phyloP scores from a whole-genome alignment of 2,888 invertebrate genomes.

The Agapostemon virescens region DNA sequence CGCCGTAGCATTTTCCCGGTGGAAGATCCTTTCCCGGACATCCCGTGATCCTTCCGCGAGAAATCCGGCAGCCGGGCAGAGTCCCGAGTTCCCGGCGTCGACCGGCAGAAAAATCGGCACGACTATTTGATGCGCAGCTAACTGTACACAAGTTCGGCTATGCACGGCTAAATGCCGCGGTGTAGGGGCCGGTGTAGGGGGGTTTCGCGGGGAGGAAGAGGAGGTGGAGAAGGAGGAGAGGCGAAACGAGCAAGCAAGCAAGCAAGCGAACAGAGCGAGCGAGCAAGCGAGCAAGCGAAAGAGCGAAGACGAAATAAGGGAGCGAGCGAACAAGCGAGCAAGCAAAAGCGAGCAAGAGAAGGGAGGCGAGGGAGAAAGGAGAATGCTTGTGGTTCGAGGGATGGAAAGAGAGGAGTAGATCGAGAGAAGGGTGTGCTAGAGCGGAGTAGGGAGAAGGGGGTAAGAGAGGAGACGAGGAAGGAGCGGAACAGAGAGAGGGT shows the following conservation, averaged over 20 bases:
- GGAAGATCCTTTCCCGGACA: background rate
- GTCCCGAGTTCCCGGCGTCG: conserved; percentile 7
- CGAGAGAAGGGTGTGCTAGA: conserved; percentile 49
- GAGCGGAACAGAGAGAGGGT: conserved; percentile 46
- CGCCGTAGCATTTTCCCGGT: background rate
- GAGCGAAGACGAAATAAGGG: conserved; percentile 46
- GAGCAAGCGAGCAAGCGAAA: conserved; percentile 48
- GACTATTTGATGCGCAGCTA: conserved; percentile 74
- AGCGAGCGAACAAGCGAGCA: background rate
- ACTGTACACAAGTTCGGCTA: conserved; percentile 78
- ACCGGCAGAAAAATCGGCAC: conserved; percentile 68
- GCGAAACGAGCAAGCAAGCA: conserved; percentile 2
- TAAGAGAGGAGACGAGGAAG: conserved; percentile 41
- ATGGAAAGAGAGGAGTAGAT: conserved; percentile 32
- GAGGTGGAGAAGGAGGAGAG: background rate
- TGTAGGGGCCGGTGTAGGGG: conserved; percentile 53
- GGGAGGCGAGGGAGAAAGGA: conserved; percentile 34
- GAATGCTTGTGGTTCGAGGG: conserved; percentile 4
- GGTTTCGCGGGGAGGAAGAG: background rate
- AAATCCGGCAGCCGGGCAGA: conserved; percentile 10
- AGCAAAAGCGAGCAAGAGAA: conserved; percentile 34
- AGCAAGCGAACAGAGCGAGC: conserved; percentile 56
- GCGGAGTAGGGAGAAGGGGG: conserved; percentile 31
- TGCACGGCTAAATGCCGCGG: conserved; percentile 74
- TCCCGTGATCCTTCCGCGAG: background rate